Percentiles rank a stretch among this genome's conserved stretches.
Conservation (phyloP, 2,113 vertebrate species). For the Beaufortia kweichowensis region DNA sequence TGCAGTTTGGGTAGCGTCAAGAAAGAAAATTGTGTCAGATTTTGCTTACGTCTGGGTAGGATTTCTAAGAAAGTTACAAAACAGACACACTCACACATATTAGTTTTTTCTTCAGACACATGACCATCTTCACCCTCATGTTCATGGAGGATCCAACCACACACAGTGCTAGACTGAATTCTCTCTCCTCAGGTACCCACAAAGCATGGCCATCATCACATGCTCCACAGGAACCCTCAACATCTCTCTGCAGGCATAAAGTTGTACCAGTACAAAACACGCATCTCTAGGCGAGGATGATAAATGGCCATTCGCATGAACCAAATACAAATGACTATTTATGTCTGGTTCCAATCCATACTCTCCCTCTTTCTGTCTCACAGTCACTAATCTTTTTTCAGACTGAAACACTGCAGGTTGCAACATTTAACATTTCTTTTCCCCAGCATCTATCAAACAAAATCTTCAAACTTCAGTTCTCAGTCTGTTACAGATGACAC, state of each 20-base stretch:
- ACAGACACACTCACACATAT: neutral
- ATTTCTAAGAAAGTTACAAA: too few species aligned
- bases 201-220: constrained; percentile 21
- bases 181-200: constrained; percentile 20
- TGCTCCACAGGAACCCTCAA: constrained; percentile 29
- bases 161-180: constrained; percentile 13
- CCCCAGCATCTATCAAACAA: neutral
- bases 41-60: too few species aligned
- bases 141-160: neutral
- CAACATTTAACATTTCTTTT: neutral
- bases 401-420: neutral
- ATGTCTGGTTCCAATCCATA: constrained; percentile 2
- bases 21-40: too few species aligned
- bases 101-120: too few species aligned
- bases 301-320: constrained; percentile 17
- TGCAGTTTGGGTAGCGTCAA: too few species aligned
- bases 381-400: neutral
- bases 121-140: neutral
- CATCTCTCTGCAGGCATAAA: constrained; percentile 1
- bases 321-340: constrained; percentile 32
- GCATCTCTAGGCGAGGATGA: constrained; percentile 2
- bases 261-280: neutral
- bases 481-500: neutral
- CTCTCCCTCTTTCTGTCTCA: neutral
- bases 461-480: neutral